These are phyloP conservation scores for Petrosia ficiformis DNA, from an alignment of 37 sponge, comb jelly and placozoan genomes.

Conservation along the genomic window DNA sequence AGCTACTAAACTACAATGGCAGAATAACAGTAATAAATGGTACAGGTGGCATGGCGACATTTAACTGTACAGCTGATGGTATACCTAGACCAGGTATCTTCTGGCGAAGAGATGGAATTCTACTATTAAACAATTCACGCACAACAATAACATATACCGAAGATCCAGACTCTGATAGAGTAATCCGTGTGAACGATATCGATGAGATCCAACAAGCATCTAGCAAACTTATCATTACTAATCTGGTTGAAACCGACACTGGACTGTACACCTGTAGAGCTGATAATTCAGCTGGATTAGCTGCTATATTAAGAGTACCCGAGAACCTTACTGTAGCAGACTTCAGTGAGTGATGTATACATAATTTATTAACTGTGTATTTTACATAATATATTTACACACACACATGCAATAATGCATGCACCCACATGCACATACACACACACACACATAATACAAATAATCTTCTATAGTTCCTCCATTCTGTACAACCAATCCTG, in stretches of 20 bases:
- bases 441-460: too few species aligned
- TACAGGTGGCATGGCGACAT: not conserved
- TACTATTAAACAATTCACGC: not conserved
- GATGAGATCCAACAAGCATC: not conserved
- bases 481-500: not conserved
- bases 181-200: not conserved
- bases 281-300: not conserved
- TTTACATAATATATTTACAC: too few species aligned
- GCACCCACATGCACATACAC: too few species aligned
- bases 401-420: too few species aligned
- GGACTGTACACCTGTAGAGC: constrained; percentile 22
- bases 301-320: not conserved
- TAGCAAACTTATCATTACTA: constrained; percentile 21
- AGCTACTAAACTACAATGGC: not conserved
- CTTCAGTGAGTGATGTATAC: not conserved
- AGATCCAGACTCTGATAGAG: not conserved
- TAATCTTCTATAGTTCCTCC: too few species aligned
- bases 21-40: not conserved
- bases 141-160: not conserved
- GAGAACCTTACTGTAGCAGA: not conserved
- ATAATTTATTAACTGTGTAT: too few species aligned
- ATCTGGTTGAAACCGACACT: not conserved
- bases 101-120: constrained; percentile 23
- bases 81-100: constrained; percentile 19
- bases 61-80: constrained; percentile 43